Evolutionary conservation across 2,797 vertebrate species (phyloP).

Genomic region (Lacerta viridis): DNA sequence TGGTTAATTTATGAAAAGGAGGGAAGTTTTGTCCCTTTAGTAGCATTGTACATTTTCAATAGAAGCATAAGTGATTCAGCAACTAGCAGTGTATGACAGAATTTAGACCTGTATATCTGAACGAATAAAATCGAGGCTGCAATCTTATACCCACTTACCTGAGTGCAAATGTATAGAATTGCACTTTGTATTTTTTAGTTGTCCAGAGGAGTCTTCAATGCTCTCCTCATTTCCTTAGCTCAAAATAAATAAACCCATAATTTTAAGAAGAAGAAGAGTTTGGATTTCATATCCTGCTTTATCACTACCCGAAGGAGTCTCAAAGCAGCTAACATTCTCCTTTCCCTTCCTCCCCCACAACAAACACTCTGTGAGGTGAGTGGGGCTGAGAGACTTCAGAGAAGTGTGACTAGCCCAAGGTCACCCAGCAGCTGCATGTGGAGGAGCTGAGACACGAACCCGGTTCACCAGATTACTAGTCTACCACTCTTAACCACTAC

Average conservation of each 20-base stretch:
- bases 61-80: background rate
- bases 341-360: no score
- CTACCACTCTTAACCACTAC: no score
- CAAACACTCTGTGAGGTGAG: no score
- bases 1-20: conserved; percentile 46
- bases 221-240: background rate
- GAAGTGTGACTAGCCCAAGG: no score
- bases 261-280: background rate
- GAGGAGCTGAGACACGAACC: no score
- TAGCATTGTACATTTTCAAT: background rate
- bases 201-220: background rate
- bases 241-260: background rate
- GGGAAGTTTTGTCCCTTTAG: conserved; percentile 20
- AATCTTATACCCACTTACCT: background rate
- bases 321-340: no score
- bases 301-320: no score
- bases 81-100: background rate
- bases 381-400: no score
- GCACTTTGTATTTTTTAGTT: conserved; percentile 24
- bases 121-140: background rate
- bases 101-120: background rate
- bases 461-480: no score
- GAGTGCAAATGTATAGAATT: background rate
- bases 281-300: no score
- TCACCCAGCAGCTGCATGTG: no score